Evolutionary conservation across 2,888 invertebrate species (phyloP).

Genomic region (Ophonus ardosiacus): DNA sequence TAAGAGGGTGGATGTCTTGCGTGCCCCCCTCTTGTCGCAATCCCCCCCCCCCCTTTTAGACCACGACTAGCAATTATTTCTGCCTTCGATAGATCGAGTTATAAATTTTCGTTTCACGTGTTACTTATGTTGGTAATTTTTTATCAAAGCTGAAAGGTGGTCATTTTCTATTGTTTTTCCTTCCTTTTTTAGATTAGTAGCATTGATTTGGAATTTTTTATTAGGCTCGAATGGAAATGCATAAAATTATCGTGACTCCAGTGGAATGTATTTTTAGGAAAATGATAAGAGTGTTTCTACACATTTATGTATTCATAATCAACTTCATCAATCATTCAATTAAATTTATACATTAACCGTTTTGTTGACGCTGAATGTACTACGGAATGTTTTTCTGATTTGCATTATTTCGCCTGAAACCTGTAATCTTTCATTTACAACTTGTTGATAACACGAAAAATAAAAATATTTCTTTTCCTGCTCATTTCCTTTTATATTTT

Average conservation of each 20-base stretch:
- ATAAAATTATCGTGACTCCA: slow-evolving; percentile 32
- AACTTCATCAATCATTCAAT: slow-evolving; percentile 37
- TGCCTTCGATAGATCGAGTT: slow-evolving; percentile 47
- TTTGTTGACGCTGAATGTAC: background rate
- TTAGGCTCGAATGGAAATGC: slow-evolving; percentile 31
- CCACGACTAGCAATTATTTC: slow-evolving; percentile 38
- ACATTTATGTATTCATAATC: slow-evolving; percentile 38
- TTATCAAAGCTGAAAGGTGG: slow-evolving; percentile 54
- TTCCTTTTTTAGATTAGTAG: slow-evolving; percentile 44
- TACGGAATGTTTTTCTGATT: background rate
- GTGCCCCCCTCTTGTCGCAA: background rate
- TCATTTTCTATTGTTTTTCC: slow-evolving; percentile 55
- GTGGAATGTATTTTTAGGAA: slow-evolving; percentile 35
- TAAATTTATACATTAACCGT: slow-evolving; percentile 18
- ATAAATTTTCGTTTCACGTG: slow-evolving; percentile 58
- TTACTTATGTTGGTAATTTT: slow-evolving; percentile 44
- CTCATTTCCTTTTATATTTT: no score
- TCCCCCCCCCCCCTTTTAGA: background rate
- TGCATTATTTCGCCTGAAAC: background rate
- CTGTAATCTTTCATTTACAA: background rate
- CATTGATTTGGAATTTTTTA: slow-evolving; percentile 51
- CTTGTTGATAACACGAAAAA: background rate
- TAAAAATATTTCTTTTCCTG: background rate
- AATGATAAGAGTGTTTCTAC: slow-evolving; percentile 44
- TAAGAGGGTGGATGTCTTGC: background rate